phyloP scores from a whole-genome alignment of 2,888 invertebrate species.

The Pachliopta kotzebuea region DNA sequence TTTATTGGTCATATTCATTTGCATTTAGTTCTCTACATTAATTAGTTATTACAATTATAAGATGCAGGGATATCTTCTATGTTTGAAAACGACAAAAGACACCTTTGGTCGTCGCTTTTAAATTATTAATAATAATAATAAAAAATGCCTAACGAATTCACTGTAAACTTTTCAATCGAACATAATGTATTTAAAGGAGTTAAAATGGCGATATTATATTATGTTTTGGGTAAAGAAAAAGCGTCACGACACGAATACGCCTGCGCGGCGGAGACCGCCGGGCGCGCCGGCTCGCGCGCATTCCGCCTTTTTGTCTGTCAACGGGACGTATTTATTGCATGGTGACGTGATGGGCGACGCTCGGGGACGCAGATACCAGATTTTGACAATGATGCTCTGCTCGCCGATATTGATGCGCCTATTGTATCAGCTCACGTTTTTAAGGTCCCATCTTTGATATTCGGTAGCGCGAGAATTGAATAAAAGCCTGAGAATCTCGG shows the following conservation, averaged over 20 bases:
- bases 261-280: slow-evolving; percentile 61
- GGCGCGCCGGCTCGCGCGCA: slow-evolving; percentile 51
- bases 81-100: no score
- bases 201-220: slow-evolving; percentile 54
- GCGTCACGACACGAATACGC: slow-evolving; percentile 47
- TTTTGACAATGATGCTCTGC: slow-evolving; percentile 67
- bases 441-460: slow-evolving; percentile 49
- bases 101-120: no score
- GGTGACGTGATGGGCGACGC: slow-evolving; percentile 52
- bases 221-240: slow-evolving; percentile 57
- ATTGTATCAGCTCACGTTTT: slow-evolving; percentile 62
- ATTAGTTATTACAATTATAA: no score
- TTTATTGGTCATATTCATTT: not conserved
- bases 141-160: not conserved
- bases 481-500: slow-evolving; percentile 36
- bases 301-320: slow-evolving; percentile 69
- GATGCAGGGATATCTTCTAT: no score
- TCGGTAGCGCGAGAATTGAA: slow-evolving; percentile 57
- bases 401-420: slow-evolving; percentile 57
- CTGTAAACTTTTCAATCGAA: not conserved
- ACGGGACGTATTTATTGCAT: slow-evolving; percentile 71
- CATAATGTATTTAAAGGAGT: slow-evolving; percentile 32
- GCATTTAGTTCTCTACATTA: not conserved
- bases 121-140: no score
- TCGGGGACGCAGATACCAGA: slow-evolving; percentile 38